Evolutionary conservation across 2,888 invertebrate species (phyloP), one percentile per base, ranked within the genome.

Genomic region (Noctua fimbriata): DNA sequence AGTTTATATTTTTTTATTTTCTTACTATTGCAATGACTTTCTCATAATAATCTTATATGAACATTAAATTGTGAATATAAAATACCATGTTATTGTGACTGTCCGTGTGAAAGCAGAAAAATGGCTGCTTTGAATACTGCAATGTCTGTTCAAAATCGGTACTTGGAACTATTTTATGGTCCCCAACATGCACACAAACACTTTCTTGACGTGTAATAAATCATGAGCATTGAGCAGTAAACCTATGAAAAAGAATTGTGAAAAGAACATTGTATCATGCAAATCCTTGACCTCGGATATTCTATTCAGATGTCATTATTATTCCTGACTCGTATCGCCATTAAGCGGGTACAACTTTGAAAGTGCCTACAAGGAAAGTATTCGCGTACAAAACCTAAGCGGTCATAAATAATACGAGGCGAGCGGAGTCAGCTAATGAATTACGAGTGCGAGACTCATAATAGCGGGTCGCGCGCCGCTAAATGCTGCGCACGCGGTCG

Each of bases 361-460:
- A 91, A 89, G 89, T 88, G 88, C 87, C 88, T 90, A 92, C 91
- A 90, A 93, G 91, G 91, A 92, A 92, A 94, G 93, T 93, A 92
- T 93, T 92, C 93, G 91, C 91, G 92, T 92, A 95, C 94, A 94
- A 94, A 94, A 94, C 93, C 90, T 94, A 92, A 94, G 94, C 92
- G 90, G 92, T 91, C 93, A 94, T 96, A 96, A 96, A 96, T 96
- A 95, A 95, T 93, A 90, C 87, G 92, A 93, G 84, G 93, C 93
- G 93, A 94, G 93, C 92, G 91, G 92, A 95, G 94, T 93, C 93
- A 90, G 90, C 94, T 96, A 96, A 96, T 96, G 96, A 96, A 95
- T 96, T 96, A 96, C 94, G 92, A 93, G 91, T 89, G 92, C 92
- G 90, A 92, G 93, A 80, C 90, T 92, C 91, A 93, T 94, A 95